Base-by-base conservation (phyloP, 2,113 vertebrate genomes). In the Alethe castanea region DNA sequence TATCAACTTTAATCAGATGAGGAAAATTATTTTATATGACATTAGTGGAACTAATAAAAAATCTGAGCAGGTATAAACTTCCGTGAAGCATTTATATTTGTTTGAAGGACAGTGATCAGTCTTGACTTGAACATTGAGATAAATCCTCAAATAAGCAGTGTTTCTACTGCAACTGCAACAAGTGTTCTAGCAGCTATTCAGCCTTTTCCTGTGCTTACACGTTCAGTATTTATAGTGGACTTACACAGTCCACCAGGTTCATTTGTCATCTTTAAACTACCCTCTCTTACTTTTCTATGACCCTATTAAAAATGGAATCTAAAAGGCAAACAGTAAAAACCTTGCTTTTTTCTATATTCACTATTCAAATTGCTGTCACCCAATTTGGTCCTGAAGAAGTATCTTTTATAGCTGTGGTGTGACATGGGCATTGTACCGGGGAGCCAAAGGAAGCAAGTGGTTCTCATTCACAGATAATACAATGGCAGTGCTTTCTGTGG, bases 381-480 rank as follows among this genome's bases (percentile, higher is more conserved):
- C 61, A 57, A 13, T 38, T 67, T 64, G 33, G 38, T 65, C n/a
- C 44, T 42, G 56, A 44, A 52, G 65, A 66, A 78, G 56, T 17
- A 14, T 56, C 53, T 78, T 35, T 54, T 53, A 6, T 11, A 33
- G 17, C 29, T 16, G 20, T 35, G 82, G 22, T 80, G 76, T 56
- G 47, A 64, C 60, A 53, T 9, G 6, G 80, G 67, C 23, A 14
- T 17, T 88, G 88, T 52, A 23, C 35, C 0, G 0, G 44, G 60
- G 36, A 81, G 50, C 62, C 74, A 70, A 44, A 86, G 50, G 56
- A n/a, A 95, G 62, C 2, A 6, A 88, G 88, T 6, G 12, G 26
- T 22, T 90, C 25, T 71, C 69, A 86, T 94, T 93, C 92, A 94
- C 40, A 47, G 76, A 40, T 25, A 36, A 78, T 14, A 93, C 60